A percentile compares a stretch with the other conserved stretches of the same genome.
Conservation (phyloP, 2,113 vertebrate species). For the Ictidomys tridecemlineatus region DNA sequence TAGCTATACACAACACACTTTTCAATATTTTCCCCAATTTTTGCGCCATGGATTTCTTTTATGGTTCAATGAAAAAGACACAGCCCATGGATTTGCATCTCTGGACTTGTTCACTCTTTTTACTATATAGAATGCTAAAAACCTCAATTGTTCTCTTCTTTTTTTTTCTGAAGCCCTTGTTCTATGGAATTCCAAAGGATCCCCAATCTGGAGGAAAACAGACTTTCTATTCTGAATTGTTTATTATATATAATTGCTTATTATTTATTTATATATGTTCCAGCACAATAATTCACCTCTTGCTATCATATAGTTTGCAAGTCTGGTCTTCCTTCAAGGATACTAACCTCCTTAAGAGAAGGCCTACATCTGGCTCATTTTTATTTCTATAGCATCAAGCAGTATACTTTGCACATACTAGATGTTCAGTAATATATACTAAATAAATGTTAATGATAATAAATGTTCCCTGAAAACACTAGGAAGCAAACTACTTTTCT, state of each 20-base stretch:
- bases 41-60: not conserved
- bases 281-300: not conserved
- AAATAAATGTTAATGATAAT: not conserved
- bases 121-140: not conserved
- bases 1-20: not conserved
- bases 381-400: not conserved
- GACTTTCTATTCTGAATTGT: not conserved
- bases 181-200: slow-evolving; percentile 28
- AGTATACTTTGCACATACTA: not conserved
- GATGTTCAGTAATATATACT: not conserved
- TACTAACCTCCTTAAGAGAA: not conserved
- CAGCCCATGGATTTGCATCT: not conserved
- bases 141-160: not conserved
- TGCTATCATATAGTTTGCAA: not conserved
- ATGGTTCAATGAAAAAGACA: not conserved
- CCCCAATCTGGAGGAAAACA: not conserved
- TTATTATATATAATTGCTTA: too few species aligned
- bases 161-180: not conserved
- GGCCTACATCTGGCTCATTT: not conserved
- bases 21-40: not conserved
- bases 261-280: not conserved
- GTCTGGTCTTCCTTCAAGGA: not conserved
- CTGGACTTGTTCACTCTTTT: not conserved
- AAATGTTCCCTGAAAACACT: not conserved
- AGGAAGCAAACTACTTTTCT: not conserved